These are phyloP conservation scores for Drosophila pandora DNA, from an alignment of 1,140 invertebrate genomes.

Conservation along the genomic window DNA sequence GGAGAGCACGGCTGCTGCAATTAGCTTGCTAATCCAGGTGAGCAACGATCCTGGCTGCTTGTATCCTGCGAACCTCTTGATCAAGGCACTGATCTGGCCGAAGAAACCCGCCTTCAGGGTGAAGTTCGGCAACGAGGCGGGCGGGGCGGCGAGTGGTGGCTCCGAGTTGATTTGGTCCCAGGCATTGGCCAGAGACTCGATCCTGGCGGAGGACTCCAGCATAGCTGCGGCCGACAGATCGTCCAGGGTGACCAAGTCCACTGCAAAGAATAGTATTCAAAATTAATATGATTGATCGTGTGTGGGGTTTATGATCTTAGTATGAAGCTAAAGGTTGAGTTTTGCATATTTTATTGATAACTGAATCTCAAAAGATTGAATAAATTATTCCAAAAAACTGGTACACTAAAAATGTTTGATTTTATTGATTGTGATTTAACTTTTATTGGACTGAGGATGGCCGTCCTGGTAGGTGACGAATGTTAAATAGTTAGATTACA, in stretches of 20 bases:
- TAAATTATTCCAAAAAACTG: background rate
- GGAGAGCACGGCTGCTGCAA: slow-evolving; percentile 91
- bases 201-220: slow-evolving; percentile 96
- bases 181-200: slow-evolving; percentile 94
- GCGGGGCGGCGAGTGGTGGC: slow-evolving; percentile 79
- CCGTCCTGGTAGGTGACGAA: too few relatives aligned
- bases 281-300: too few relatives aligned
- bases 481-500: background rate
- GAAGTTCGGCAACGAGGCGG: slow-evolving; percentile 78
- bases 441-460: too few relatives aligned
- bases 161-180: slow-evolving; percentile 84
- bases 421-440: too few relatives aligned
- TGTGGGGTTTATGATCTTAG: background rate
- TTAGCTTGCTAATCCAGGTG: slow-evolving; percentile 89
- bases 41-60: slow-evolving; percentile 94
- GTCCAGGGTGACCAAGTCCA: slow-evolving; percentile 96
- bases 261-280: slow-evolving; percentile 84
- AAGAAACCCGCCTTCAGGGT: slow-evolving; percentile 84
- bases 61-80: slow-evolving; percentile 86
- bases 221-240: slow-evolving; percentile 96
- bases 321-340: background rate
- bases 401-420: background rate
- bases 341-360: background rate
- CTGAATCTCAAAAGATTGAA: background rate
- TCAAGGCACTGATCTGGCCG: slow-evolving; percentile 72